Evolutionary conservation across 2,888 invertebrate genomes (phyloP), one percentile per base, ranked within the genome.

Genomic region (Fragum fragum): DNA sequence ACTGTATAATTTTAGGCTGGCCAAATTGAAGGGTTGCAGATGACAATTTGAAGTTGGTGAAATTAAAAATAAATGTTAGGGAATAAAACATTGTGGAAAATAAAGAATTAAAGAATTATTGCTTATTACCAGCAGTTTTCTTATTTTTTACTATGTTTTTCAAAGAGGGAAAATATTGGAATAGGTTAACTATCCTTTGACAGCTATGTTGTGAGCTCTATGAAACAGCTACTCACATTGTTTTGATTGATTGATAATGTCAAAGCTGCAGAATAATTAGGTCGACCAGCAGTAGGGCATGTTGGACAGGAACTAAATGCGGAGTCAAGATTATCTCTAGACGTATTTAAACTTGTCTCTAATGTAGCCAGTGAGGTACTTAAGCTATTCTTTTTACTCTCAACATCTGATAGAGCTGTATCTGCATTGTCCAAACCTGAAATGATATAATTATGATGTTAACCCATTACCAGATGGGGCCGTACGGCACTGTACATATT

Each of bases 341-440:
- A 70, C 21, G 36, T 36, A 21, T 16, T 57, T 5, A 85, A 29
- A 6, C 82, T 68, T 6, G 73, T 73, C 3, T 73, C 32, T 16
- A 85, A 47, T 0, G 71, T 47, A 5, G 53, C 70, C 14, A 85
- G n/a, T 0, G 81, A 63, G 0, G 61, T 85, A 1, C 75, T 42
- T 18, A 85, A 69, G 7, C 23, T 70, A 7, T 63, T 59, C 0
- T 29, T 18, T 18, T 74, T 79, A 7, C 42, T 63, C 29, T 85
- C 82, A 3, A 85, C 61, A 11, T 72, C 75, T 14, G 79, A 28
- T 23, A 85, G 47, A 11, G 73, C 57, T 1, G 53, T 73, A n/a
- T 77, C 77, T 6, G 75, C 79, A 3, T 28, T n/a, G 9, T 61
- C 66, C 26, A 85, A 26, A 59, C 73, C 85, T 84, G 52, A 5